These are phyloP conservation scores for Drosophila vallismaia DNA, from an alignment of 2,888 invertebrate genomes.

Conservation along the genomic window DNA sequence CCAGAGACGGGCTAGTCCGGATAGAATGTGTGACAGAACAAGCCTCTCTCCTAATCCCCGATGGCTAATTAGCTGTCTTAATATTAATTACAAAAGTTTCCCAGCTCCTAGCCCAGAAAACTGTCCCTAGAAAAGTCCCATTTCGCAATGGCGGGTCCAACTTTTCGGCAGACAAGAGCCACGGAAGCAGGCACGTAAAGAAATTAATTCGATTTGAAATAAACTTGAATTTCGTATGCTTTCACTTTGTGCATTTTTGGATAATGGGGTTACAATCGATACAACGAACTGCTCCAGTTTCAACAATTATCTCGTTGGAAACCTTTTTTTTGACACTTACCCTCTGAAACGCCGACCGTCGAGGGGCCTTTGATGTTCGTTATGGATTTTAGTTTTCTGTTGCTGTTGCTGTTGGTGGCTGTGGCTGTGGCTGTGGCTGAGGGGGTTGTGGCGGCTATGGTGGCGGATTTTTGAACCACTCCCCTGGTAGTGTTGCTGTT, in stretches of 20 bases:
- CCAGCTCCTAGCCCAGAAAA: slow-evolving; percentile 45
- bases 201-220: slow-evolving; percentile 53
- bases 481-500: slow-evolving; percentile 26
- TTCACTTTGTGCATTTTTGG: slow-evolving; percentile 46
- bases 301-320: neutral
- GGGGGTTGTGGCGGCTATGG: neutral
- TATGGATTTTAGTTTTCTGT: slow-evolving; percentile 36
- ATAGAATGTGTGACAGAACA: slow-evolving; percentile 14
- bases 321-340: slow-evolving; percentile 50
- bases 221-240: slow-evolving; percentile 53
- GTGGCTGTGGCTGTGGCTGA: slow-evolving; percentile 6
- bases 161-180: slow-evolving; percentile 36
- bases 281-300: slow-evolving; percentile 19
- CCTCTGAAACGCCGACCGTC: slow-evolving; percentile 48
- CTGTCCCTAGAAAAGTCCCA: slow-evolving; percentile 56
- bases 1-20: slow-evolving; percentile 9
- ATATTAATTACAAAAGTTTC: slow-evolving; percentile 73
- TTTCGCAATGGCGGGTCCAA: slow-evolving; percentile 17
- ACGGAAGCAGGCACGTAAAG: slow-evolving; percentile 14
- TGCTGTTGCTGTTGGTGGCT: slow-evolving; percentile 22
- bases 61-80: slow-evolving; percentile 64
- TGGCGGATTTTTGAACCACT: slow-evolving; percentile 21
- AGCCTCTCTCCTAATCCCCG: slow-evolving; percentile 17
- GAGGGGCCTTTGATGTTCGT: slow-evolving; percentile 39
- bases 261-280: slow-evolving; percentile 45